Conservation (phyloP, 1,140 invertebrate species). For the Steinernema feltiae region DNA sequence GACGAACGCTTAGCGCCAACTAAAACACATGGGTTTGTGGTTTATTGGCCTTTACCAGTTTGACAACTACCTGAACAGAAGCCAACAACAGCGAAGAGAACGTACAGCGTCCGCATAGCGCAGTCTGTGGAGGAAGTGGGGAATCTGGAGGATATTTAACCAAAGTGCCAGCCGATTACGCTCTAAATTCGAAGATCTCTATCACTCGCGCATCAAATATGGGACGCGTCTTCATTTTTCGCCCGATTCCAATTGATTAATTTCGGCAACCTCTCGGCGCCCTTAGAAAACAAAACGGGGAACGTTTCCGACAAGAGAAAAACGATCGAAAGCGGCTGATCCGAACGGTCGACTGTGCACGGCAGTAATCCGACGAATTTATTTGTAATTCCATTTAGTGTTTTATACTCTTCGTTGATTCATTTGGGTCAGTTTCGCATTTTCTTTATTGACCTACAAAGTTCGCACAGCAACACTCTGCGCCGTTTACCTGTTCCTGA, state of each 20-base stretch:
- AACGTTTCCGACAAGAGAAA: background rate
- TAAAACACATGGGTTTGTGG: background rate
- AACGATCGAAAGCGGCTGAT: too few relatives aligned
- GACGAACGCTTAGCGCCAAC: background rate
- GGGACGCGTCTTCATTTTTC: background rate
- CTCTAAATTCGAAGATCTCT: conserved; percentile 6
- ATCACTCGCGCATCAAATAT: background rate
- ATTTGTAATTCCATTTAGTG: background rate
- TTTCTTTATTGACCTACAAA: conserved; percentile 12
- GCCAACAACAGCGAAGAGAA: background rate
- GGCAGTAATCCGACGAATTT: background rate
- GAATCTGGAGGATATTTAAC: background rate
- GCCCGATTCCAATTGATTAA: background rate
- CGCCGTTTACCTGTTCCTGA: conserved; percentile 1
- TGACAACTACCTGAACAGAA: background rate
- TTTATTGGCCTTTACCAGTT: background rate
- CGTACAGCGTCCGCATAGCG: background rate
- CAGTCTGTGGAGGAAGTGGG: background rate
- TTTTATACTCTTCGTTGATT: background rate
- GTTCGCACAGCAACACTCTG: background rate
- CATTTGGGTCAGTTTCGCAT: conserved; percentile 11
- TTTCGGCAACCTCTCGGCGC: background rate
- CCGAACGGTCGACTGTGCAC: background rate
- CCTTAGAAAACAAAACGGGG: background rate
- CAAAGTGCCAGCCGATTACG: background rate